Percentiles rank a stretch among this genome's conserved stretches.
phyloP scores from a whole-genome alignment of 2,113 vertebrate species.

The Cyprinodon tularosa region DNA sequence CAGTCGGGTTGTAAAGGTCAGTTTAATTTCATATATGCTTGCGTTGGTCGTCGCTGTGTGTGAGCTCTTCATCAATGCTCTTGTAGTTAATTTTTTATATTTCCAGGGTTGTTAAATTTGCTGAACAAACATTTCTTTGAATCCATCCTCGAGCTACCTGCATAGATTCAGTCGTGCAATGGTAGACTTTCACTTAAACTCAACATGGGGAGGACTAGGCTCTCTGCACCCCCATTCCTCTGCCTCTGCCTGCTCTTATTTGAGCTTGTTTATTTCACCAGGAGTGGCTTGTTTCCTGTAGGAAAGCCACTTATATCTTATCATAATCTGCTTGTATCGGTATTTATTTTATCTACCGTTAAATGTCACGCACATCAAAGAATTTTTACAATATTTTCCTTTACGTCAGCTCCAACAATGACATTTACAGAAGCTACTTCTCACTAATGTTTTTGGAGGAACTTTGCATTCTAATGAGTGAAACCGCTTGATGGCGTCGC shows the following conservation, averaged over 20 bases:
- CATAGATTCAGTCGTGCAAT: constrained; percentile 23
- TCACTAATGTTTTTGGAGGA: not conserved
- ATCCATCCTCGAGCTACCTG: constrained; percentile 14
- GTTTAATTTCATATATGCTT: not conserved
- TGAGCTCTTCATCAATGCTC: not conserved
- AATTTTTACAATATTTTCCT: not conserved
- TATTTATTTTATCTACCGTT: not conserved
- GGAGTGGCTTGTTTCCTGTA: not conserved
- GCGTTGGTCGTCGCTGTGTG: not conserved
- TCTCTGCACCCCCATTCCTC: constrained; percentile 7
- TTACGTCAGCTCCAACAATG: not conserved
- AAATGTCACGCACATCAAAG: not conserved
- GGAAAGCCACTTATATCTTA: not conserved
- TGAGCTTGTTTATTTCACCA: not conserved
- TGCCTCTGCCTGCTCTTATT: not conserved
- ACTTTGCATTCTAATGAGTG: not conserved
- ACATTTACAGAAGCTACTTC: not conserved
- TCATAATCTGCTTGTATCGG: not conserved
- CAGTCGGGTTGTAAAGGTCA: constrained; percentile 9
- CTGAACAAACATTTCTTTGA: constrained; percentile 1
- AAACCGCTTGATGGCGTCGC: not conserved
- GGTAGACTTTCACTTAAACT: constrained; percentile 31
- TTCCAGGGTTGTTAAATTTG: constrained; percentile 6
- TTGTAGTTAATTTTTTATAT: not conserved
- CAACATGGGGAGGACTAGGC: constrained; percentile 21